Base-by-base conservation (phyloP, 2,888 invertebrate genomes). In the Tridacna gigas region DNA sequence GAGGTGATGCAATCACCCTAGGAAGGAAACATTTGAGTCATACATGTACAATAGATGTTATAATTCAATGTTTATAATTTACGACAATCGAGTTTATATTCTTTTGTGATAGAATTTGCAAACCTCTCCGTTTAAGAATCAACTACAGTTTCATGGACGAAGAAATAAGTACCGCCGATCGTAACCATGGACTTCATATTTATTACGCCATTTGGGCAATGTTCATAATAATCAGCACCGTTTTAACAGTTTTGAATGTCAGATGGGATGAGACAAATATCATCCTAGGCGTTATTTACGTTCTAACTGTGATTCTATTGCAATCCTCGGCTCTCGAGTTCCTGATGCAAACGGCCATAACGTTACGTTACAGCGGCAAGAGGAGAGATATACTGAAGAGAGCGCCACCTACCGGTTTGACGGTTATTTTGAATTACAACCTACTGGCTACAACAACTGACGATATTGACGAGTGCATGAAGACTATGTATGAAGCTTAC, bases 401-500 rank as follows among this genome's bases (percentile, higher is more conserved):
- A 18, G 87, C 86, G 4, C 74, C 85, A 22, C 83, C 82, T 67
- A 90, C 90, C 25, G 82, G 90, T 37, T 81, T 91, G 56, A 91
- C 90, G 11, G 73, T 92, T 0, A 83, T 90, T 56, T 81, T 92
- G 18, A 92, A 92, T 75, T 92, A 92, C 79, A 92, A 92, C 79
- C 80, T 92, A 15, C 79, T 92, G 37, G 92, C 92, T 7, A 82
- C 89, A 9, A 88, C 89, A 67, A 89, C 84, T 77, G 92, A 91
- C 61, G 92, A 92, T 79, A 90, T 92, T 45, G 91, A 92, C 63
- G 91, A 92, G 74, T 91, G 92, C 76, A 78, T 91, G 61, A 87
- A 91, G 51, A 91, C 90, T 12, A 93, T 93, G 93, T 92, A 89
- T 75, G 83, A 90, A 71, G 92, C 92, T 2, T 93, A 88, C 74